Percentiles rank a stretch among this genome's conserved stretches.
phyloP scores from a whole-genome alignment of 2,888 invertebrate genomes.

The Lasioglossum oenotherae region DNA sequence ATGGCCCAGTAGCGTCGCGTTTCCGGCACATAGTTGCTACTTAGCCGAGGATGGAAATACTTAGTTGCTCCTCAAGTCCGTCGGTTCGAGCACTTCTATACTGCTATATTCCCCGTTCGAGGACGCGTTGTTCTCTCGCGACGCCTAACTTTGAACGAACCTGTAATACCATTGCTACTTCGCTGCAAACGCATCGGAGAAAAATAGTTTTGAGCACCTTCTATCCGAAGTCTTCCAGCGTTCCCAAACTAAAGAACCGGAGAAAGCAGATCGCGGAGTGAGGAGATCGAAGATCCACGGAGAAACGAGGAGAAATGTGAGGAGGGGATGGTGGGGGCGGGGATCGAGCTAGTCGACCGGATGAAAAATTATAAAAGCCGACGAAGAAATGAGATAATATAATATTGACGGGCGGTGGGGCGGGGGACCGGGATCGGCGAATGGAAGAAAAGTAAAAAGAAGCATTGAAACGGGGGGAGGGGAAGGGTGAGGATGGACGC shows the following conservation, averaged over 20 bases:
- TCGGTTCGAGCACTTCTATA: background rate
- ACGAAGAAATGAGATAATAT: slow-evolving; percentile 82
- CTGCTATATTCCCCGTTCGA: background rate
- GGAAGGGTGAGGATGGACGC: slow-evolving; percentile 44
- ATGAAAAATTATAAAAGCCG: slow-evolving; percentile 81
- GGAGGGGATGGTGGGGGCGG: background rate
- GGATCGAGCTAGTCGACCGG: slow-evolving; percentile 53
- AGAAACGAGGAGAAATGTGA: slow-evolving; percentile 10
- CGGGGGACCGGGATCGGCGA: slow-evolving; percentile 42
- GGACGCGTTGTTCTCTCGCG: background rate
- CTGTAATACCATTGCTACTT: too few relatives aligned
- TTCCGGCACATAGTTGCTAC: background rate
- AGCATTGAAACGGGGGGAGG: slow-evolving; percentile 46
- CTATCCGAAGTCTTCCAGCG: background rate
- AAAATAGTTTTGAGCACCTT: background rate
- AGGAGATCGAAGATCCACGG: slow-evolving; percentile 9
- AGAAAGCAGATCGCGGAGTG: background rate
- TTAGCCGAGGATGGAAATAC: background rate
- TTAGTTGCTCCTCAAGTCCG: background rate
- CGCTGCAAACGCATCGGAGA: background rate
- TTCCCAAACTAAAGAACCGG: background rate
- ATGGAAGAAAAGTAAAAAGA: slow-evolving; percentile 43
- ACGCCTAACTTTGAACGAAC: too few relatives aligned
- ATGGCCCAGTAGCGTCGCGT: background rate
- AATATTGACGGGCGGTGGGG: slow-evolving; percentile 75